phyloP scores from a whole-genome alignment of 1,140 invertebrate species.

The Trachymyrmex septentrionalis region DNA sequence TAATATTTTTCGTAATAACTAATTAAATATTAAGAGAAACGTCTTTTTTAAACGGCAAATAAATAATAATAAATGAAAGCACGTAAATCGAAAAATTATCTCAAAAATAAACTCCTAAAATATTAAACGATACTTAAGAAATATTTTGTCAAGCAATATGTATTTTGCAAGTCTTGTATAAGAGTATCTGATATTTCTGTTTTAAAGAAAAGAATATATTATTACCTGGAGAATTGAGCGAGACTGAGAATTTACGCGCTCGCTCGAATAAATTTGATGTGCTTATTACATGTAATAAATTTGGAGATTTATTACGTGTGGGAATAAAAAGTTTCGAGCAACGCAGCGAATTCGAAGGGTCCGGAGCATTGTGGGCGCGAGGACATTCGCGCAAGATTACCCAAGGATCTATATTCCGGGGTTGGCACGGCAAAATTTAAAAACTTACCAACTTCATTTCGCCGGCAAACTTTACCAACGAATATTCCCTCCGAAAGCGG shows the following conservation, averaged over 20 bases:
- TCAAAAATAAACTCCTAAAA: not conserved
- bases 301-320: conserved; percentile 21
- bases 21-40: too few species aligned
- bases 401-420: conserved; percentile 64
- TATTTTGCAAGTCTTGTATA: not conserved
- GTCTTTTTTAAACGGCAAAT: too few species aligned
- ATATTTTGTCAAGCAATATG: not conserved
- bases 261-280: conserved; percentile 25
- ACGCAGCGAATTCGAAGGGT: conserved; percentile 36
- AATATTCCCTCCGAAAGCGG: conserved; percentile 65
- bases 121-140: not conserved
- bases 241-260: not conserved
- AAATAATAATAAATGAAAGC: not conserved
- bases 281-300: conserved; percentile 12
- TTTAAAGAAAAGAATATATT: not conserved
- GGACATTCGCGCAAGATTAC: conserved; percentile 66
- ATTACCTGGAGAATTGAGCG: not conserved
- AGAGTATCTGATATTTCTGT: not conserved
- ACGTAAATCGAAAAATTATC: not conserved
- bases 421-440: conserved; percentile 63
- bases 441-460: conserved; percentile 72
- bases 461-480: conserved; percentile 70
- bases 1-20: too few species aligned
- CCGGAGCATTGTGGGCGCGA: conserved; percentile 42
- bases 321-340: conserved; percentile 55